Evolutionary conservation across 2,113 vertebrate species (phyloP).

Genomic region (Rhombomys opimus): DNA sequence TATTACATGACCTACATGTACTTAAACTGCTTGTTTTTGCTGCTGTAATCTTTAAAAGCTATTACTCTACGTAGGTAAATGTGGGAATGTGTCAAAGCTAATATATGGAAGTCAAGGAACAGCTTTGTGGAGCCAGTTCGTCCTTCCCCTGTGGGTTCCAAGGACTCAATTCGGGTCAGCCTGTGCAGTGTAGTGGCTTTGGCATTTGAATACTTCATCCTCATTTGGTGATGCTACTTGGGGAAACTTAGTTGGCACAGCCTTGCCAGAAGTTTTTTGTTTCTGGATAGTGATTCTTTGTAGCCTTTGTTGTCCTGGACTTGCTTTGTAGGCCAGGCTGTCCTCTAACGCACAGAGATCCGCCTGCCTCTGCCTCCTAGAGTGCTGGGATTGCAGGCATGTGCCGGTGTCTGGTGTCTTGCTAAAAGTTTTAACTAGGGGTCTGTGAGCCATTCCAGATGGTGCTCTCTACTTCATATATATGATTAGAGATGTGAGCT

Average conservation of each 20-base stretch:
- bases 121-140: not conserved
- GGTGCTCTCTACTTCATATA: not conserved
- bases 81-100: not conserved
- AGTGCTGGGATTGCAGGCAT: no score
- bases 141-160: not conserved
- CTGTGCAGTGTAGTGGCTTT: not conserved
- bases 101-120: not conserved
- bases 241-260: not conserved
- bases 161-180: not conserved
- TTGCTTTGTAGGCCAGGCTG: no score
- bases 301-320: no score
- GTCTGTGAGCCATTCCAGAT: not conserved
- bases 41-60: not conserved
- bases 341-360: no score
- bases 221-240: not conserved
- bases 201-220: not conserved
- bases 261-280: not conserved
- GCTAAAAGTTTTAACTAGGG: not conserved
- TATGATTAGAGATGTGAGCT: not conserved
- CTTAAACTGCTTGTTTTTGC: not conserved
- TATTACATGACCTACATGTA: fast-evolving
- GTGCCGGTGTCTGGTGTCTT: no score
- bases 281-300: no score
- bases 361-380: no score
- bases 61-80: not conserved